Evolutionary conservation across 23 tunicate species (phyloP), one percentile per base, ranked within the genome.

Genomic region (Ascidia mentula): DNA sequence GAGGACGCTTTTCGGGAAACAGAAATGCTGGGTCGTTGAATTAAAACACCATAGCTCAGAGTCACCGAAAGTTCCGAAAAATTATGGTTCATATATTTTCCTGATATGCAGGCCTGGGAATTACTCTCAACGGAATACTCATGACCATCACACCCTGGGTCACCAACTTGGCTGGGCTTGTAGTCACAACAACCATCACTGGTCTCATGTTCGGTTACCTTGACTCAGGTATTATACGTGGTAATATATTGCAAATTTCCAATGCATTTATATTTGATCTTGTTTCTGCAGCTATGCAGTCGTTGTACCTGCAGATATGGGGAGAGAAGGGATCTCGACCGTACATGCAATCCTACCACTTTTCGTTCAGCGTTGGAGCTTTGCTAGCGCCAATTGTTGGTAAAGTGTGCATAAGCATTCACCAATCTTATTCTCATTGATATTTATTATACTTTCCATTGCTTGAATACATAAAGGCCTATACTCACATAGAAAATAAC

Each of bases 301-400:
- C 87, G 6, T n/a, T 88, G 34, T 88, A 88, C 45, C 77, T 93
- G 32, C 84, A 93, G 37, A 73, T 93, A 46, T 93, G 98, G 98
- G 98, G 98, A 12, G 98, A 93, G 53, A 88, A 88, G 40, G 88
- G 61, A 15, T 93, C 98, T 3, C 73, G 98, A 46, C 86, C 98
- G 6, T 79, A 88, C 35, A 80, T 93, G 26, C 98, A 93, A 69
- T 80, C 91, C 18, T 93, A 83, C 77, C 98, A 93, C 53, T 93
- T 93, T 65, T 61, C 76, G 46, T 93, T 83, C 69, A 81, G 98
- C 38, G 87, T 93, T 60, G 98, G 98, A 0, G 98, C 98, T 7
- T 82, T 93, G 22, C 72, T 93, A 2, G 98, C 94, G 0, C 98
- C 98, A 1, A 60, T 93, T 7, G 75, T 93, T 22, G 93, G 98